Evolutionary conservation across 2,113 vertebrate species (phyloP), one percentile per base, ranked within the genome.

Genomic region (Atractosteus spatula): DNA sequence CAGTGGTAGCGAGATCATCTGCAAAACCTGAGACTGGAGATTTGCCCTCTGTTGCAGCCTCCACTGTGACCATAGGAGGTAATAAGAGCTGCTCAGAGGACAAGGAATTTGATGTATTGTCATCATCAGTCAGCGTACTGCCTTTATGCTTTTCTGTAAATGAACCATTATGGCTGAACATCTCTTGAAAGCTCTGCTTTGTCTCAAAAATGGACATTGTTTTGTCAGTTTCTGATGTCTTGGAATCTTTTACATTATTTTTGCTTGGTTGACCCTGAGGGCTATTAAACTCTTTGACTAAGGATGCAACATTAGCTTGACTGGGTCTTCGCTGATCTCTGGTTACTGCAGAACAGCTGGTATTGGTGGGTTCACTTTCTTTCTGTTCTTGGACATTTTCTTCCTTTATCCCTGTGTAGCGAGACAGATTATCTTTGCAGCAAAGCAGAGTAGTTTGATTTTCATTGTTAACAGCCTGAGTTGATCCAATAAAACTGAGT

Each of bases 1-100:
- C 96, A 0, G 96, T 99, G 71, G 95, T 89, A 55, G 97, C 94
- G 83, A 99, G 81, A 82, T 99, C 96, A 78, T 98, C 97, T 0
- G 97, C 97, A 73, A 96, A 99, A 79, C 96, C 95, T 57, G 91
- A 86, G 74, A 99, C 86, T 57, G 92, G 91, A 56, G 94, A 92
- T 79, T 87, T 85, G 57, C 76, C 82, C 14, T 94, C 94, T 10
- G 87, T 76, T 70, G 94, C 84, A 69, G 85, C 88, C 84, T 91
- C 94, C 41, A 87, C 84, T 17, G 85, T 85, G 0, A 82, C 77
- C 11, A 73, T 29, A 65, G 81, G 80, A 85, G 82, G 88, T 87
- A 84, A 86, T 76, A 72, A 86, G 74, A 68, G 82, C 1, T 93
- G 92, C 76, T 87, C 89, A 13, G 84, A 87, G 61, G 86, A 93